Evolutionary conservation across 35 echinoderm and acorn worm genomes (phyloP).

Genomic region (Holothuria glaberrima): DNA sequence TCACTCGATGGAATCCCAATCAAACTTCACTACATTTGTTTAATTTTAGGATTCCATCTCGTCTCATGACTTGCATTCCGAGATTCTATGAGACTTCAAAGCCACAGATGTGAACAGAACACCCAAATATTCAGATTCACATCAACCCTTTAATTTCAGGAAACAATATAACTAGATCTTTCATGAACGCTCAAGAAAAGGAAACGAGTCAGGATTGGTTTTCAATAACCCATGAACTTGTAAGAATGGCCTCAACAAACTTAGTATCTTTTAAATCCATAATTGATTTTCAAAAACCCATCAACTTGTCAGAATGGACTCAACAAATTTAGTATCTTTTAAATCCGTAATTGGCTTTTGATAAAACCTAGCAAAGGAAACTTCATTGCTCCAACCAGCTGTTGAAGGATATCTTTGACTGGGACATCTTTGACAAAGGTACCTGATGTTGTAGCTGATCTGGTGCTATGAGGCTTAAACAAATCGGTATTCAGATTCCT

Average conservation of each 20-base stretch:
- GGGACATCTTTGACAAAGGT: neutral
- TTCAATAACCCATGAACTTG: neutral
- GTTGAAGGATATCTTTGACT: constrained; percentile 30
- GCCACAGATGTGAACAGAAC: constrained; percentile 29
- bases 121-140: neutral
- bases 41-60: constrained; percentile 31
- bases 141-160: neutral
- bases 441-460: constrained; percentile 33
- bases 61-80: constrained; percentile 18
- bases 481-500: neutral
- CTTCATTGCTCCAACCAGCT: constrained; percentile 48
- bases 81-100: constrained; percentile 6
- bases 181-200: neutral
- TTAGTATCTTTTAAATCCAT: neutral
- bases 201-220: too few relatives aligned
- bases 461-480: neutral
- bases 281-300: neutral
- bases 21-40: neutral
- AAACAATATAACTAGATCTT: neutral
- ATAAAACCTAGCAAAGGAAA: constrained; percentile 42
- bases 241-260: constrained; percentile 11
- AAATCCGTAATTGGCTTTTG: constrained; percentile 30
- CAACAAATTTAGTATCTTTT: constrained; percentile 16
- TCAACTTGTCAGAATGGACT: constrained; percentile 13
- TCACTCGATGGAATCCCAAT: constrained; percentile 19